Evolutionary conservation across 2,113 vertebrate species (phyloP).

Genomic region (Ictalurus punctatus): DNA sequence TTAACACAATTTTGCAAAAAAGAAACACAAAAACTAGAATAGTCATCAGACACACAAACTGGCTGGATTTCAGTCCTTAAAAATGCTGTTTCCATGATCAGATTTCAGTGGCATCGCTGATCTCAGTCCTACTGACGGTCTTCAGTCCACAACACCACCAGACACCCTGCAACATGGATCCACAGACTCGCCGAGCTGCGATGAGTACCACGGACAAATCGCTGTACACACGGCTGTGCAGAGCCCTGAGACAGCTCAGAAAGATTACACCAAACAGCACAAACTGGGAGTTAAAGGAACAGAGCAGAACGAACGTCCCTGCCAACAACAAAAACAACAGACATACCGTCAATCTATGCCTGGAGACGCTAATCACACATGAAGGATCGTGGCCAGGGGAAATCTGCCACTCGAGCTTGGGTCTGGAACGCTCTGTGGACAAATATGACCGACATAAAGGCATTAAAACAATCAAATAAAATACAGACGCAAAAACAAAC

Average conservation of each 20-base stretch:
- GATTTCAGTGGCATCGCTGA: neutral
- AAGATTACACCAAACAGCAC: neutral
- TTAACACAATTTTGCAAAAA: neutral
- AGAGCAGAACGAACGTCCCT: neutral
- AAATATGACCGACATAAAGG: neutral
- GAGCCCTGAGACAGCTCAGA: neutral
- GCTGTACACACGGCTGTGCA: neutral
- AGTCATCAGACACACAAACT: neutral
- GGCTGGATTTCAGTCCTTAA: neutral
- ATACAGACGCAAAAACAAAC: neutral
- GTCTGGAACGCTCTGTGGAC: neutral
- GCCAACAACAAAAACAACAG: neutral
- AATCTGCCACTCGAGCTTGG: neutral
- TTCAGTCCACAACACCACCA: neutral
- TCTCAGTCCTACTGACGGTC: neutral
- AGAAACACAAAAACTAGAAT: neutral
- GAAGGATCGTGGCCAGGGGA: neutral
- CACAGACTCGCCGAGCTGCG: neutral
- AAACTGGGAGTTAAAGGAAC: neutral
- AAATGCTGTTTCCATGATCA: neutral
- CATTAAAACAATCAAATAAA: neutral
- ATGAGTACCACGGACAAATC: neutral
- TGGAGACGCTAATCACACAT: neutral
- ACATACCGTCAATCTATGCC: neutral
- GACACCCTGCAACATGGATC: neutral